Percentiles rank a stretch among this genome's conserved stretches.
Conservation (phyloP, 2,797 vertebrate species). For the Muraenolepis orangiensis region DNA sequence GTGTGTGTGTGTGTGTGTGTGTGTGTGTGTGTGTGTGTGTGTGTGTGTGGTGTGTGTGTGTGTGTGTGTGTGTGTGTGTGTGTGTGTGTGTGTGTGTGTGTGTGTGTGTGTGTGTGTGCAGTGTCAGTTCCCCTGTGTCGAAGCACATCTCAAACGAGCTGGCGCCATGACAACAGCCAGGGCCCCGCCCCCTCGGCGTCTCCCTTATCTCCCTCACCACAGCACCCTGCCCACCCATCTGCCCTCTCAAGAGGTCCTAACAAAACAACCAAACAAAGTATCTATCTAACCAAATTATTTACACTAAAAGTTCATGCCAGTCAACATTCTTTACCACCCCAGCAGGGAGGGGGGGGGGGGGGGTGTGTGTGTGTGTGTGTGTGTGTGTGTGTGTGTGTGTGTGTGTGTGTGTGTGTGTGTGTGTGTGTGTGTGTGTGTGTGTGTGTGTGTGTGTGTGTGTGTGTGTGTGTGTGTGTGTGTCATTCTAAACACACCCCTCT, state of each 20-base stretch:
- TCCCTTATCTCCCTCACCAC: neutral
- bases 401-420: no score
- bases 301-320: neutral
- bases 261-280: neutral
- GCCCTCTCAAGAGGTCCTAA: neutral
- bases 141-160: neutral
- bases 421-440: neutral
- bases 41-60: no score
- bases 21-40: neutral
- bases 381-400: no score
- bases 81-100: neutral
- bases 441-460: conserved; percentile 2
- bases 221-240: neutral
- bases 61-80: no score
- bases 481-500: neutral
- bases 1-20: no score
- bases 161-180: neutral
- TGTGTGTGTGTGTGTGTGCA: neutral
- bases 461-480: neutral
- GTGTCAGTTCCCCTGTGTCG: neutral
- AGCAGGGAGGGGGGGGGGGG: no score
- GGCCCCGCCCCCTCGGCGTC: neutral
- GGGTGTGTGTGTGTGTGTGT: no score
- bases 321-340: neutral
- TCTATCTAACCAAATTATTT: no score